Base-by-base conservation (phyloP, 2,113 vertebrate species). In the Coptodon rendalli region DNA sequence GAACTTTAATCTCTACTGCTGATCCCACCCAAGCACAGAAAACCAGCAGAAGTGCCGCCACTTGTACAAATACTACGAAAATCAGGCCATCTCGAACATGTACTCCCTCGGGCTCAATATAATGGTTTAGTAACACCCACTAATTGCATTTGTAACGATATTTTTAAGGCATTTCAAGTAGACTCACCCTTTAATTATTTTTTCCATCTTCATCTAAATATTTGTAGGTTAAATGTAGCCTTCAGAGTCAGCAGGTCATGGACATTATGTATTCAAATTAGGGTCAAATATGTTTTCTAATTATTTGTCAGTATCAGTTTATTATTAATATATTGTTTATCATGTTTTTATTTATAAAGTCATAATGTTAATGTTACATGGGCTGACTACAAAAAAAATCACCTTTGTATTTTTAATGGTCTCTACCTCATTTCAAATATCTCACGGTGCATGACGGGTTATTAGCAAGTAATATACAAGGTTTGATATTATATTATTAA, bases 1-100 rank as follows among this genome's bases (percentile, higher is more conserved):
- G 81, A 36, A 90, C 52, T 93, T 82, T 38, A 85, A 82, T 91
- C 59, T 86, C 81, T 48, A 34, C 71, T 84, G 84, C 17, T 22
- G 84, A 76, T 56, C 80, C 91, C 90, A 86, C 83, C 88, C 89
- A 83, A 78, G 48, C 80, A 17, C 71, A 31, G 63, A 84, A 84
- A 85, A 68, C 53, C 88, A 83, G 81, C 6, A 43, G 13, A 78
- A 86, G 87, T n/a, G 79, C 86, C 73, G 73, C 17, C 45, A 83
- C 59, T 71, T 79, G 81, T 45, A 50, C 22, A 87, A 83, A 86
- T 54, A 81, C 80, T 40, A 79, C 85, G 24, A 81, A 87, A 87
- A 43, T 36, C 31, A 80, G 89, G 31, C 54, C 82, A 80, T 53
- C 59, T 78, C 45, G 73, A 50, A 52, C 73, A 61, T 12, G 2